Evolutionary conservation across 2,113 vertebrate genomes (phyloP), one percentile per base, ranked within the genome.

Genomic region (Sturnus vulgaris): DNA sequence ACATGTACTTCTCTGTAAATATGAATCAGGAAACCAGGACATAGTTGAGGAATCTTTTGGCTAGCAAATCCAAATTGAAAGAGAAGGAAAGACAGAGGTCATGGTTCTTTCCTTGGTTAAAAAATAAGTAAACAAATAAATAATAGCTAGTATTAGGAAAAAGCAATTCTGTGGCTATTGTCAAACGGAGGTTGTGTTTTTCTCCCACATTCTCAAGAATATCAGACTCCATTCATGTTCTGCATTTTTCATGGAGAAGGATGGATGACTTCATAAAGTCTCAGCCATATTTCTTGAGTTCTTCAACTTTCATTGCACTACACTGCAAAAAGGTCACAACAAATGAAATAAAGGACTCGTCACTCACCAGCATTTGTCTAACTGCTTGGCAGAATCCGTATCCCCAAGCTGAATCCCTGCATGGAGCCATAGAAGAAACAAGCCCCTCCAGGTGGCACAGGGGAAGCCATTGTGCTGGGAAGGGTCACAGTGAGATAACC

Each of bases 381-480:
- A 15, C 44, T 39, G 10, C 22, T 61, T 55, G 59, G 21, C 15
- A 69, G 40, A 81, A 72, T 33, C 28, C 7, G 24, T 5, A 49
- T 4, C 18, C 13, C 20, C 42, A n/a, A 18, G n/a, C 22, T 53
- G 50, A 47, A 56, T 22, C 23, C 11, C 37, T 23, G 19, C 15
- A 2, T 9, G 42, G 28, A 75, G 42, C 28, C 0, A 0, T 69
- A 33, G 39, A 46, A 53, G 39, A 69, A 79, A 40, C 0, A 1
- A 9, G 5, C 81, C 72, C 21, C 31, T 56, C 28, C 0, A 4
- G 44, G 24, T 5, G 23, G 27, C 53, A 33, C 0, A 0, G 1
- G 5, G 30, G n/a, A 82, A 68, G 39, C 14, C 20, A 15, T 16
- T 23, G 33, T 7, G 11, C 40, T 31, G 6, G 44, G 35, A 90